Evolutionary conservation across 1,140 invertebrate species (phyloP).

Genomic region (Protaetia brevitarsis): DNA sequence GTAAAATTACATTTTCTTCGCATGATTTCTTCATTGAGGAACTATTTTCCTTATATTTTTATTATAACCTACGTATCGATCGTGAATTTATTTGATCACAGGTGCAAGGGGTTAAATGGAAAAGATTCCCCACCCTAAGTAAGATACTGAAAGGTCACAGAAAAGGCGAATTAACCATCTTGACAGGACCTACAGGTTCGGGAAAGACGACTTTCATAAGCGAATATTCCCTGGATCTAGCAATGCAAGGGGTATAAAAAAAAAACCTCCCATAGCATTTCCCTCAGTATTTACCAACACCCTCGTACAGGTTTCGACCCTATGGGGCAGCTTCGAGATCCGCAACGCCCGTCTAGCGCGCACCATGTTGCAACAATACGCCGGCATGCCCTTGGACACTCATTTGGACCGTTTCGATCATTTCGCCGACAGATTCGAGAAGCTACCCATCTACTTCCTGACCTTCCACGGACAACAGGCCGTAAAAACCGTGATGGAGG

Average conservation of each 20-base stretch:
- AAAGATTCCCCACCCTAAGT: slow-evolving; percentile 82
- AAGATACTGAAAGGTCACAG: slow-evolving; percentile 89
- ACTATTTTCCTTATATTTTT: no score
- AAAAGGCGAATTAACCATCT: slow-evolving; percentile 90
- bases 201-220: slow-evolving; percentile 99
- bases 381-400: slow-evolving; percentile 68
- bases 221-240: slow-evolving; percentile 97
- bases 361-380: slow-evolving; percentile 89
- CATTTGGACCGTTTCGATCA: slow-evolving; percentile 75
- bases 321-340: slow-evolving; percentile 99
- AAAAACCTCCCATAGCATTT: no score
- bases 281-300: no score
- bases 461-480: slow-evolving; percentile 92
- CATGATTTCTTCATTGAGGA: no score
- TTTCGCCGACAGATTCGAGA: slow-evolving; percentile 79
- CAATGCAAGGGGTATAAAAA: slow-evolving; percentile 95
- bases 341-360: slow-evolving; percentile 81
- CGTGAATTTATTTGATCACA: slow-evolving; percentile 4
- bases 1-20: no score
- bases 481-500: slow-evolving; percentile 86
- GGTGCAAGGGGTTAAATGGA: slow-evolving; percentile 88
- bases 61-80: no score
- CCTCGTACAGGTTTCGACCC: slow-evolving; percentile 69
- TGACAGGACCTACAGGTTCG: slow-evolving; percentile 94
- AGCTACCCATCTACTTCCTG: slow-evolving; percentile 90